Percentiles rank a stretch among this genome's conserved stretches.
phyloP scores from a whole-genome alignment of 2,113 vertebrate genomes.

The Raja brachyura region DNA sequence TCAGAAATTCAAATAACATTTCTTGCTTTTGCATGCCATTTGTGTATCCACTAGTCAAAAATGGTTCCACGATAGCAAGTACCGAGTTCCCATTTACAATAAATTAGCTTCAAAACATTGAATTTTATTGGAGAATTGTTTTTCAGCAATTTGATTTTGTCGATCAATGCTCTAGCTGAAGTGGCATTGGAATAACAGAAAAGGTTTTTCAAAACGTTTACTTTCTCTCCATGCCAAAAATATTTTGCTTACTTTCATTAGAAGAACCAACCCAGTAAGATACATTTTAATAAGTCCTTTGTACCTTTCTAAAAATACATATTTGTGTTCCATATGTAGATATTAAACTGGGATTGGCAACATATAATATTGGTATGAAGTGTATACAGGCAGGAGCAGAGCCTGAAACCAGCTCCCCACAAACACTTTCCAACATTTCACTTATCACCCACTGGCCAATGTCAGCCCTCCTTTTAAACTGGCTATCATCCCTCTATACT shows the following conservation, averaged over 20 bases:
- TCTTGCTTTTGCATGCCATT: background rate
- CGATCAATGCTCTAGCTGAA: too few relatives aligned
- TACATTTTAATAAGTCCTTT: background rate
- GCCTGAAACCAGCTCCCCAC: background rate
- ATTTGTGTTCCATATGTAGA: background rate
- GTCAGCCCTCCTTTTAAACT: too few relatives aligned
- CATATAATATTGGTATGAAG: background rate
- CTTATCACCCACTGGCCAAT: too few relatives aligned
- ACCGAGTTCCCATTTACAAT: background rate
- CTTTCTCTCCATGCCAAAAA: background rate
- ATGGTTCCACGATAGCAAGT: background rate
- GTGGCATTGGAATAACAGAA: too few relatives aligned
- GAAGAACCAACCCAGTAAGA: background rate
- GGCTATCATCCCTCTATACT: too few relatives aligned
- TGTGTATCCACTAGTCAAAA: background rate
- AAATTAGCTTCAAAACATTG: background rate
- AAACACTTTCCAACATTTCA: background rate
- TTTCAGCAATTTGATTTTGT: too few relatives aligned
- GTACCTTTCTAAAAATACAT: background rate
- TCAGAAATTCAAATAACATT: background rate
- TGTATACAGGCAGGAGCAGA: background rate
- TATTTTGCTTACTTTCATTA: background rate
- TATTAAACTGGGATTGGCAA: background rate
- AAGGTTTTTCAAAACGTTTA: background rate
- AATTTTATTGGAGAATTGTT: background rate